Conservation (phyloP, 1,140 invertebrate species). For the Eurosta solidaginis region DNA sequence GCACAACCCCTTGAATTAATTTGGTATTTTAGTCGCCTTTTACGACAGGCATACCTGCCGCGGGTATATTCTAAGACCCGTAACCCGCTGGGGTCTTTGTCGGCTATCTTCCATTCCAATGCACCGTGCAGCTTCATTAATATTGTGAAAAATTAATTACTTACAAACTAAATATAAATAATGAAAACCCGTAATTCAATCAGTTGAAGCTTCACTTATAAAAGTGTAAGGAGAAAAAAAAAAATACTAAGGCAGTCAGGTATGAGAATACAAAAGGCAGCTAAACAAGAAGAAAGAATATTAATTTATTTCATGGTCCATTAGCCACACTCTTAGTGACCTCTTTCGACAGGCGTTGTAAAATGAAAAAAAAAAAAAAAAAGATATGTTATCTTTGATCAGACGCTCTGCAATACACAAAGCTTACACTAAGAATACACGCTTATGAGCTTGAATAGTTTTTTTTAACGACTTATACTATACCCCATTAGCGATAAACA, state of each 20-base stretch:
- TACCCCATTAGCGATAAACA: background rate
- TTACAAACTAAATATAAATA: background rate
- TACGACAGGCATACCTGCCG: no score
- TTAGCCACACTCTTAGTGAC: slow-evolving; percentile 24
- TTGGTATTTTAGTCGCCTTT: no score
- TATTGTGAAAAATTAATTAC: background rate
- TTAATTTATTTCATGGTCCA: background rate
- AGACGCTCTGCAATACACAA: background rate
- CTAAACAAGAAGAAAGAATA: background rate
- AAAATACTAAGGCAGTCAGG: background rate
- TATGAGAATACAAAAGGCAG: background rate
- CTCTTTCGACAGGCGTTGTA: background rate
- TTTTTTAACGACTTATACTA: background rate
- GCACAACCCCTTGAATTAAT: no score
- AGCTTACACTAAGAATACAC: no score
- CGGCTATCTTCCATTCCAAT: no score
- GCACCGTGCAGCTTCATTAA: background rate
- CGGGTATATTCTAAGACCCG: no score
- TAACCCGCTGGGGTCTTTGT: no score
- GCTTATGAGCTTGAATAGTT: background rate
- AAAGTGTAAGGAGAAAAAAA: slow-evolving; percentile 13
- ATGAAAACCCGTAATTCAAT: background rate
- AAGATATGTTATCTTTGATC: slow-evolving; percentile 1
- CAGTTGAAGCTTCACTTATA: background rate
- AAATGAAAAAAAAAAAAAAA: background rate